Percentiles rank a stretch among this genome's conserved stretches.
Conservation (phyloP, 2,888 invertebrate species). For the Drosophila demipolita region DNA sequence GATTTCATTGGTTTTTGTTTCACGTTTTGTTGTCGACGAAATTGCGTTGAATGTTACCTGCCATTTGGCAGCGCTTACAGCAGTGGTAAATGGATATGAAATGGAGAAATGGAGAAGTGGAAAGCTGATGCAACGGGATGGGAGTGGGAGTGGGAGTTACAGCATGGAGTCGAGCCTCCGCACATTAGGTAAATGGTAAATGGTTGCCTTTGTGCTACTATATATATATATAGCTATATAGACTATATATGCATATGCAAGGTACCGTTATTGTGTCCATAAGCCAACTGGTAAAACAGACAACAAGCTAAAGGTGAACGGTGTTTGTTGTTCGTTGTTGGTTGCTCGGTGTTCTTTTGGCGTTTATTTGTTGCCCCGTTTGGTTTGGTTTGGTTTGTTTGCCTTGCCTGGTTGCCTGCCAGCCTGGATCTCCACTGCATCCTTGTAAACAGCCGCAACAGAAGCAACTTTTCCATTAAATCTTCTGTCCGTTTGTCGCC, state of each 20-base stretch:
- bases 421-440: constrained; percentile 37
- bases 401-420: constrained; percentile 31
- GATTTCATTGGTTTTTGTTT: constrained; percentile 54
- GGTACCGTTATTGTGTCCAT: constrained; percentile 59
- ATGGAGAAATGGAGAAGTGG: not conserved
- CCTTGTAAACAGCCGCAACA: constrained; percentile 40
- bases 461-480: constrained; percentile 77
- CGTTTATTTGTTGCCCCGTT: constrained; percentile 74
- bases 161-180: constrained; percentile 28
- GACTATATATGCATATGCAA: constrained; percentile 58
- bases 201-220: constrained; percentile 59
- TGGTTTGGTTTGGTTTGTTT: constrained; percentile 58
- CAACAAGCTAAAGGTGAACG: constrained; percentile 58
- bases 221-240: constrained; percentile 27
- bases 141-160: not conserved
- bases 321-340: constrained; percentile 32
- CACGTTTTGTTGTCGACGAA: constrained; percentile 67
- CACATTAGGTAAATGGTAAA: constrained; percentile 77
- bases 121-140: not conserved
- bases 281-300: constrained; percentile 47
- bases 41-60: constrained; percentile 81
- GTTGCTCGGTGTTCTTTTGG: constrained; percentile 54
- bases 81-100: constrained; percentile 10
- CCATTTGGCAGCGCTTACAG: constrained; percentile 67
- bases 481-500: constrained; percentile 58